phyloP scores from a whole-genome alignment of 30 jellyfish, hydroid and myxozoan genomes.

The Cassiopea andromeda region DNA sequence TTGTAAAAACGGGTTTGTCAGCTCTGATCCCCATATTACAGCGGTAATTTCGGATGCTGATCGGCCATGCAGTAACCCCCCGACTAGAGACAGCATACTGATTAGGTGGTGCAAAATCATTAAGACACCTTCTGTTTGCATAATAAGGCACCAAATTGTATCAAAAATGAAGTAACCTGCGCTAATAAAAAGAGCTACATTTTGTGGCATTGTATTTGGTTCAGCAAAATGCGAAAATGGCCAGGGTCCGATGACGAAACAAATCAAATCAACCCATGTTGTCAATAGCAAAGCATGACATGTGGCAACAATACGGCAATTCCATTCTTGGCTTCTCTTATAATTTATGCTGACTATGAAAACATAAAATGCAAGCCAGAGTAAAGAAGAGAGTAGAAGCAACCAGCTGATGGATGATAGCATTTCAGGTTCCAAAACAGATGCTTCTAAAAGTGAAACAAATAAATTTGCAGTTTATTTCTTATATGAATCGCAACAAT shows the following conservation, averaged over 20 bases:
- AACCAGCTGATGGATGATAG: constrained; percentile 2
- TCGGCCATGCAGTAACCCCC: constrained; percentile 44
- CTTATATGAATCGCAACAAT: too few species aligned
- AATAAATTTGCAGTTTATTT: too few species aligned
- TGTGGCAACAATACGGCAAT: constrained; percentile 76
- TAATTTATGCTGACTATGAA: constrained; percentile 11
- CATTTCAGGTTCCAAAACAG: neutral
- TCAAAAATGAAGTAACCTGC: constrained; percentile 88
- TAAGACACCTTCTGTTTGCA: constrained; percentile 83
- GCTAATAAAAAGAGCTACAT: constrained; percentile 37
- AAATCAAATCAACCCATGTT: constrained; percentile 33
- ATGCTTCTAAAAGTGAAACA: constrained; percentile 13
- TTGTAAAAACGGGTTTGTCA: constrained; percentile 88
- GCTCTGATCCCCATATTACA: constrained; percentile 92
- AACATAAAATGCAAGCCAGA: constrained; percentile 58
- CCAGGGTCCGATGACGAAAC: constrained; percentile 78
- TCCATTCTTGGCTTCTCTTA: constrained; percentile 68
- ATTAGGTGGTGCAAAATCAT: constrained; percentile 80
- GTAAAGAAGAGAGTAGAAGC: neutral
- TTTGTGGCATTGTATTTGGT: constrained; percentile 54
- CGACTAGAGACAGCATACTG: constrained; percentile 72
- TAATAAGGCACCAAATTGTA: constrained; percentile 69
- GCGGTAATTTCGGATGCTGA: constrained; percentile 85
- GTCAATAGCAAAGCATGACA: constrained; percentile 70
- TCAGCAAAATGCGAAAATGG: constrained; percentile 73